Base-by-base conservation (phyloP, 2,797 vertebrate species). In the Lagorchestes hirsutus region DNA sequence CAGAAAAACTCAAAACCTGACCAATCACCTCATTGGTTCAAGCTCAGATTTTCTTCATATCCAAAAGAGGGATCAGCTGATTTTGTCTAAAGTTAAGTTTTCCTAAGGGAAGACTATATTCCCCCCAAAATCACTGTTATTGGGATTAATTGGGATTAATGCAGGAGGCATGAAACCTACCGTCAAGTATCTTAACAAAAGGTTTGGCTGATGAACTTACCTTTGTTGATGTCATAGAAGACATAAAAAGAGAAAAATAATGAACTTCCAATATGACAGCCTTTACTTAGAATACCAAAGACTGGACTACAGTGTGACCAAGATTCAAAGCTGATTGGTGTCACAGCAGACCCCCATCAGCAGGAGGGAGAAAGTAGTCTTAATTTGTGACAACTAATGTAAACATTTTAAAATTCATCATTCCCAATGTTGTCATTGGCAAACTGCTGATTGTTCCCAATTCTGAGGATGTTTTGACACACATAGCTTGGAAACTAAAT, bases 371-470 rank as follows among this genome's bases (percentile, higher is more conserved):
- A 99, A 98, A 99, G 99, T 98, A 99, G 99, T 34, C 99, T 99
- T 31, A 99, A 99, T 98, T 95, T 99, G 98, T 99, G 99, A 92
- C 99, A 99, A 98, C 99, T 96, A 99, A 99, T 0, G 99, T 99
- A 96, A 99, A 99, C 97, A 99, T 99, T 99, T 99, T 99, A 98
- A 99, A 99, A 98, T 99, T 99, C 98, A 99, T 99, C 99, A 99
- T 99, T 99, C 99, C 99, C 96, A 99, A 99, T 91, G 99, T 99
- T 9, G 99, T 99, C 96, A 99, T 99, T 98, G 99, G 99, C 98
- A 99, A 99, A 98, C 98, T 99, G 94, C 98, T 99, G 97, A 99
- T 99, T 91, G 99, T 99, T 92, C 99, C 99, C 91, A 99, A 99
- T 98, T 99, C 99, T 98, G 99, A 40, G 55, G 90, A 99, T 98